These are phyloP conservation scores for Myiotriccus ornatus DNA, from an alignment of 2,797 vertebrate species.

Conservation along the genomic window DNA sequence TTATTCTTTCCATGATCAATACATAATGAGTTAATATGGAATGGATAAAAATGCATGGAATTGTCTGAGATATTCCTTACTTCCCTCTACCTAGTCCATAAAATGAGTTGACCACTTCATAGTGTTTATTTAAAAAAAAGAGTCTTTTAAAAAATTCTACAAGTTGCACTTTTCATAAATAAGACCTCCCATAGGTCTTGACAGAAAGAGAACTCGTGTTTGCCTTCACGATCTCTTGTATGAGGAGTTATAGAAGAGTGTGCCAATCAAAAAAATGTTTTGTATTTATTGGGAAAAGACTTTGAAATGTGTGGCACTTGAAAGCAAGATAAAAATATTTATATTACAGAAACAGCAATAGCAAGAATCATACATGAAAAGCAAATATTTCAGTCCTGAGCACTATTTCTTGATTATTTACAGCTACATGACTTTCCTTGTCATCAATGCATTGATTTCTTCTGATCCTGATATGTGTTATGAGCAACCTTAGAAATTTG, in stretches of 20 bases:
- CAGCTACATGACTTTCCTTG: conserved; percentile 28
- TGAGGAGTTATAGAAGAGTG: background rate
- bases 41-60: conserved; percentile 11
- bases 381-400: conserved; percentile 41
- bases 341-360: conserved; percentile 44
- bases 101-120: background rate
- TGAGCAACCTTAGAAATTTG: background rate
- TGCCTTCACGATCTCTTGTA: background rate
- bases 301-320: background rate
- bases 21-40: conserved; percentile 10
- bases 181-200: background rate
- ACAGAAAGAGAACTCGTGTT: background rate
- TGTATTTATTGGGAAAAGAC: background rate
- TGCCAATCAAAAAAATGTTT: background rate
- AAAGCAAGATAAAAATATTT: conserved; percentile 67
- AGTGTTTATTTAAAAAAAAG: background rate
- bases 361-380: conserved; percentile 57
- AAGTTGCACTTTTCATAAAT: background rate
- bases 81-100: background rate
- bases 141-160: background rate
- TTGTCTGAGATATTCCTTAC: background rate
- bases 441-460: background rate
- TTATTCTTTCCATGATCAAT: conserved; percentile 5
- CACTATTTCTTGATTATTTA: conserved; percentile 47
- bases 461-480: background rate